phyloP scores from a whole-genome alignment of 53 echinoderm and acorn worm genomes.

The Crossaster papposus region DNA sequence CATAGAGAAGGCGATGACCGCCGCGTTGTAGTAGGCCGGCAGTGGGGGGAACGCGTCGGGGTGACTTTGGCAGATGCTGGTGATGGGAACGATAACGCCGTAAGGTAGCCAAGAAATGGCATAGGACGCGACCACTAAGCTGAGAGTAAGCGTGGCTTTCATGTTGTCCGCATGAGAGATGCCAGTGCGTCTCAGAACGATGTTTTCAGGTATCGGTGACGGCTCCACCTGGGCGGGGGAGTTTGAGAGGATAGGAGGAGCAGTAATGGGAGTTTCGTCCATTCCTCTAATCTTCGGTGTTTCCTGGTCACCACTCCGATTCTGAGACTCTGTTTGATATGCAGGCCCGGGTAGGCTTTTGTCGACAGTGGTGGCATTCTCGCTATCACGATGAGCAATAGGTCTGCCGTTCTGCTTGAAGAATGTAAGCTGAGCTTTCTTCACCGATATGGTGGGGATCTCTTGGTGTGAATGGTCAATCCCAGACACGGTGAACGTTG shows the following conservation, averaged over 20 bases:
- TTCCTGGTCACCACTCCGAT: background rate
- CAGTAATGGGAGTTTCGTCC: background rate
- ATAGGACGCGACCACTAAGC: conserved; percentile 43
- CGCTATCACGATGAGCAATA: background rate
- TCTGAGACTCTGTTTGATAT: background rate
- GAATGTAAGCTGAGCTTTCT: conserved; percentile 1
- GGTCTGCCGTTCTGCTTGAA: background rate
- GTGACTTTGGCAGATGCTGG: conserved; percentile 33
- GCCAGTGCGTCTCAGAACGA: conserved; percentile 2
- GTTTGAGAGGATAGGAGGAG: background rate
- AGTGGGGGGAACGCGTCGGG: conserved; percentile 35
- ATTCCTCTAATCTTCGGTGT: background rate
- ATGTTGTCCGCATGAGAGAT: background rate
- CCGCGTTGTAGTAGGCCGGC: conserved; percentile 51
- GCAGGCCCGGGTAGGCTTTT: conserved; percentile 14
- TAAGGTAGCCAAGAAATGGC: conserved; percentile 56
- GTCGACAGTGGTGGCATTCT: background rate
- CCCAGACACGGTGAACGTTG: background rate
- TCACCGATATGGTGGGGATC: conserved; percentile 16
- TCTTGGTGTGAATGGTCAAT: background rate
- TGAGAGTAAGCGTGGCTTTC: conserved; percentile 54
- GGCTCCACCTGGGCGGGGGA: background rate
- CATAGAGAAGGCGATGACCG: conserved; percentile 27
- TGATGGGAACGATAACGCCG: conserved; percentile 42
- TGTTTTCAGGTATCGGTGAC: background rate